Conservation (phyloP, 2,888 invertebrate genomes). For the Cataglyphis cursor region DNA sequence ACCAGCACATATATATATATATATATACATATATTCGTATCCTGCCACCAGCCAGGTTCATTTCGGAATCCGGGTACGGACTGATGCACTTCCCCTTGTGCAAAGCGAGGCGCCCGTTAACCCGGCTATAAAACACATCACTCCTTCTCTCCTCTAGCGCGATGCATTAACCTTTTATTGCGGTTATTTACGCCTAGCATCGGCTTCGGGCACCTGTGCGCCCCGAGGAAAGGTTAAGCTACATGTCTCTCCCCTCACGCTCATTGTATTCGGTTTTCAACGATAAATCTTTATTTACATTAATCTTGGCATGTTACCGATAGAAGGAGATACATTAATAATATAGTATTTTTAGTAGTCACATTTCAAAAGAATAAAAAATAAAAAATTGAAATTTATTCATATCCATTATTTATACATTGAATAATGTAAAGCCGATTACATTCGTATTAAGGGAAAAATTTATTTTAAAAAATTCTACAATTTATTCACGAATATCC, state of each 20-base stretch:
- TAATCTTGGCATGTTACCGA: neutral
- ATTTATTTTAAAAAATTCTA: neutral
- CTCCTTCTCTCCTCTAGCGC: conserved; percentile 54
- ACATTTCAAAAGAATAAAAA: neutral
- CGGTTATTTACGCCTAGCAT: conserved; percentile 65
- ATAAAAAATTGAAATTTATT: neutral
- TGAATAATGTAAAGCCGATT: neutral
- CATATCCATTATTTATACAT: too few relatives aligned
- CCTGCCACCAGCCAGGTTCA: conserved; percentile 32
- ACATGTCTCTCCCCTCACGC: conserved; percentile 7
- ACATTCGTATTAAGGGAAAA: neutral
- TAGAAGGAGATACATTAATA: neutral
- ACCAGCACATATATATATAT: conserved; percentile 35
- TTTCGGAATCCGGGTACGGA: conserved; percentile 23
- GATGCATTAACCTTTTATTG: conserved; percentile 72
- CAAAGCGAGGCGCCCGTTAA: conserved; percentile 56
- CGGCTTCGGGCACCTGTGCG: conserved; percentile 11
- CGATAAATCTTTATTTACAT: conserved; percentile 34
- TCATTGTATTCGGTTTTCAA: conserved; percentile 33
- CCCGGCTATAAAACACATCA: conserved; percentile 65
- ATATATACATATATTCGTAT: conserved; percentile 16
- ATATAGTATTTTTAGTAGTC: neutral
- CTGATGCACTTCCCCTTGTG: conserved; percentile 16
- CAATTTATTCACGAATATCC: neutral
- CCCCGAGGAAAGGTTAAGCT: conserved; percentile 27